Percentiles rank a stretch among this genome's conserved stretches.
Conservation (phyloP, 2,797 vertebrate species). For the Cossypha heuglini region DNA sequence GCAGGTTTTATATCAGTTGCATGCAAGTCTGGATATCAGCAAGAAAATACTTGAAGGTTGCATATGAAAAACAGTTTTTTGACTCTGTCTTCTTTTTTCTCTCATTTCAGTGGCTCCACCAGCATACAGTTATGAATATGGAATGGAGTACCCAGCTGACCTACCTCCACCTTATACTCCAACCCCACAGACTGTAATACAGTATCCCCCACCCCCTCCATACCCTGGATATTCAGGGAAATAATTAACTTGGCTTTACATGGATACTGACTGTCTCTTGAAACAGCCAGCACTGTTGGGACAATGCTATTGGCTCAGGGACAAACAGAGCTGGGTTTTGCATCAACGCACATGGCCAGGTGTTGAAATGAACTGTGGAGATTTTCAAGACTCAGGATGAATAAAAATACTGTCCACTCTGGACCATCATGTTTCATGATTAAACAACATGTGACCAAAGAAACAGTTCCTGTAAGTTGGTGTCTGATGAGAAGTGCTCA, state of each 20-base stretch:
- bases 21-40: background rate
- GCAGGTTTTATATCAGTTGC: background rate
- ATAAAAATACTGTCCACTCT: background rate
- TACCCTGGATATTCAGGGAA: slow-evolving; percentile 86
- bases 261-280: background rate
- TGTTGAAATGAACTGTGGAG: background rate
- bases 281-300: background rate
- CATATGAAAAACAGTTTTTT: background rate
- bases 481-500: background rate
- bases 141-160: slow-evolving; percentile 82
- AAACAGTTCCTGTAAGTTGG: background rate
- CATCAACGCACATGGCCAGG: background rate
- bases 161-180: slow-evolving; percentile 87
- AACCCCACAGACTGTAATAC: slow-evolving; percentile 71
- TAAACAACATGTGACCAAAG: background rate
- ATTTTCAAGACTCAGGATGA: background rate
- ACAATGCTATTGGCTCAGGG: slow-evolving; percentile 4
- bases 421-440: background rate
- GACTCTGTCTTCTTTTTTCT: background rate
- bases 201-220: slow-evolving; percentile 85
- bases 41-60: background rate
- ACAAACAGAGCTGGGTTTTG: background rate
- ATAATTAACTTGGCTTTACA: slow-evolving; percentile 35
- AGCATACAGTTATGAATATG: slow-evolving; percentile 84
- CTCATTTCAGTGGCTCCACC: slow-evolving; percentile 81